Conservation (phyloP, 1,140 invertebrate species). For the Sinella curviseta region DNA sequence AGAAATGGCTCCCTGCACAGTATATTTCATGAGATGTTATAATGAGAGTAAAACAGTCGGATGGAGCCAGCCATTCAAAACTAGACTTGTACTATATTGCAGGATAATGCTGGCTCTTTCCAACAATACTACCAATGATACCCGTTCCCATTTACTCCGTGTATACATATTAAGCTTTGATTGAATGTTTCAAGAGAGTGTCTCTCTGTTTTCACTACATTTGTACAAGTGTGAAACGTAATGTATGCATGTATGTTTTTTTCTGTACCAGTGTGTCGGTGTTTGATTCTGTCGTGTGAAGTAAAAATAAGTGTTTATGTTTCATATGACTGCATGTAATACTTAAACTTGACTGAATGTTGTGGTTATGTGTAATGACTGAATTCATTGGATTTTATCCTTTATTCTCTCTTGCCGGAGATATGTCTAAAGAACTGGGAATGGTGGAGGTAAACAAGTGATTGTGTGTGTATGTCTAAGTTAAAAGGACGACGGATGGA, state of each 20-base stretch:
- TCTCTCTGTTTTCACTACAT: too few species aligned
- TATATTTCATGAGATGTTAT: not conserved
- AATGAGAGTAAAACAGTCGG: not conserved
- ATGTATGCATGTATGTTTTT: not conserved
- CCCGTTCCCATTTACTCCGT: not conserved
- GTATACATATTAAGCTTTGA: too few species aligned
- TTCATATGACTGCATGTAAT: not conserved
- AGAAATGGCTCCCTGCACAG: not conserved
- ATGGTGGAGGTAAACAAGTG: slow-evolving; percentile 9
- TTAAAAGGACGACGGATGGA: slow-evolving; percentile 11
- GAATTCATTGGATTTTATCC: slow-evolving; percentile 12
- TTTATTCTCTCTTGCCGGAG: not conserved
- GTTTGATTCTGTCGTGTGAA: not conserved
- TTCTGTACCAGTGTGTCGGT: not conserved
- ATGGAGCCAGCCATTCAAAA: slow-evolving; percentile 25
- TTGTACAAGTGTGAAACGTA: too few species aligned
- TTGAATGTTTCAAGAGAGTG: too few species aligned
- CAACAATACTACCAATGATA: not conserved
- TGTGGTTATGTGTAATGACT: slow-evolving; percentile 12
- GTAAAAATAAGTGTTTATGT: slow-evolving; percentile 11
- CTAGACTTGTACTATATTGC: not conserved
- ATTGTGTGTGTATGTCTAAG: not conserved
- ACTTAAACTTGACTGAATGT: not conserved
- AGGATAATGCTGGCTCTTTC: not conserved
- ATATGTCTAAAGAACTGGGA: not conserved